Evolutionary conservation across 2,113 vertebrate genomes (phyloP).

Genomic region (Romanogobio albipinnatus): DNA sequence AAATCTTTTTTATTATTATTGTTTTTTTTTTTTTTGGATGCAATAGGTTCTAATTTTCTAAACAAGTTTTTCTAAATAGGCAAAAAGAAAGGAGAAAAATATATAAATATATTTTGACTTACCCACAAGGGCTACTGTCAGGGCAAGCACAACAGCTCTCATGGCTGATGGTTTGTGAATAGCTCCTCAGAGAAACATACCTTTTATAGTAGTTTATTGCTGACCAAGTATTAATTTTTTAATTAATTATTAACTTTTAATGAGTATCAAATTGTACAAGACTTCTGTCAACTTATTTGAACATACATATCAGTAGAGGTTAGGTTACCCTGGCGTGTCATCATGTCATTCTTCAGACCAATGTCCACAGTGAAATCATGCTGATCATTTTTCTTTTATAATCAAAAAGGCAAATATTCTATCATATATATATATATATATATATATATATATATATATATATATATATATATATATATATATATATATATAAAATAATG

Average conservation of each 20-base stretch:
- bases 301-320: background rate
- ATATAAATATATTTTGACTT: conserved; percentile 62
- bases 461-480: background rate
- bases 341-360: conserved; percentile 1
- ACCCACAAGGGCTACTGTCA: conserved; percentile 82
- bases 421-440: background rate
- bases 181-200: background rate
- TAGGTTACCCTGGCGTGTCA: conserved; percentile 22
- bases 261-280: background rate
- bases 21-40: background rate
- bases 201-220: conserved; percentile 62
- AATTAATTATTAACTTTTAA: conserved; percentile 37
- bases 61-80: background rate
- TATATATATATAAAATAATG: background rate
- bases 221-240: conserved; percentile 29
- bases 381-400: background rate
- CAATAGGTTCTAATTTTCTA: background rate
- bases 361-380: background rate
- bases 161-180: conserved; percentile 71
- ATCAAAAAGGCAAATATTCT: background rate
- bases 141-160: conserved; percentile 78
- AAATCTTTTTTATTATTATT: background rate
- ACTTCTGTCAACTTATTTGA: background rate
- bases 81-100: accelerated
- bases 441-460: background rate